phyloP scores from a whole-genome alignment of 64 coral and sea anemone genomes.

The Dendronephthya gigantea region DNA sequence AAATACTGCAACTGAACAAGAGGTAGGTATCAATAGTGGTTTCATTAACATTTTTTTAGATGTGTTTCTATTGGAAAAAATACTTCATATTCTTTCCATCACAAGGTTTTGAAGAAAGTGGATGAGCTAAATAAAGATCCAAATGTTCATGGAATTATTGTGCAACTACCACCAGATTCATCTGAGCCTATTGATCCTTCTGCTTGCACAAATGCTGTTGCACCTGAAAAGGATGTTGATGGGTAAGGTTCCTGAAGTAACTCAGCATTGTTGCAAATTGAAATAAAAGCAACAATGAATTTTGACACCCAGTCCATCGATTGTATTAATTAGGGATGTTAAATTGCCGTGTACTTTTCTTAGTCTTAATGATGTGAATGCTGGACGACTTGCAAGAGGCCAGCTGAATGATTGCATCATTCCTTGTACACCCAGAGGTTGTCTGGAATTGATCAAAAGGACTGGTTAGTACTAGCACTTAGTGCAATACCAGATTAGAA shows the following conservation, averaged over 20 bases:
- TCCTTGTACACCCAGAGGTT: conserved; percentile 85
- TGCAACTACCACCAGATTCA: conserved; percentile 87
- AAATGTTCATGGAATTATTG: conserved; percentile 88
- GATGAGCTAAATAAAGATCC: conserved; percentile 78
- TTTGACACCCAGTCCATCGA: too few species aligned
- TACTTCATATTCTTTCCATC: neutral
- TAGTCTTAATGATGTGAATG: conserved; percentile 90
- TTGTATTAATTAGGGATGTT: too few species aligned
- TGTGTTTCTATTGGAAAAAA: too few species aligned
- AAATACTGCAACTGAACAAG: conserved; percentile 64
- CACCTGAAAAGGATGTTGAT: conserved; percentile 98
- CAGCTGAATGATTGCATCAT: conserved; percentile 83
- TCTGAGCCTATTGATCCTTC: conserved; percentile 85
- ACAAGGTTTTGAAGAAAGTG: conserved; percentile 75
- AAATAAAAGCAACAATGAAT: neutral
- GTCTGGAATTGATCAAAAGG: conserved; percentile 86
- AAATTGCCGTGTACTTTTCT: neutral
- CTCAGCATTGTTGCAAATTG: neutral
- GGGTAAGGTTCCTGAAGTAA: conserved; percentile 40
- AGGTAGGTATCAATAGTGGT: conserved; percentile 63
- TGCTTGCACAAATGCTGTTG: conserved; percentile 80
- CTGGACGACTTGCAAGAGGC: conserved; percentile 77
- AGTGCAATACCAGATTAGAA: neutral
- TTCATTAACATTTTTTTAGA: too few species aligned
- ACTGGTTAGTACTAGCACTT: conserved; percentile 47